These are phyloP conservation scores for Plebejus melissa DNA, from an alignment of 2,888 invertebrate genomes.

Conservation along the genomic window DNA sequence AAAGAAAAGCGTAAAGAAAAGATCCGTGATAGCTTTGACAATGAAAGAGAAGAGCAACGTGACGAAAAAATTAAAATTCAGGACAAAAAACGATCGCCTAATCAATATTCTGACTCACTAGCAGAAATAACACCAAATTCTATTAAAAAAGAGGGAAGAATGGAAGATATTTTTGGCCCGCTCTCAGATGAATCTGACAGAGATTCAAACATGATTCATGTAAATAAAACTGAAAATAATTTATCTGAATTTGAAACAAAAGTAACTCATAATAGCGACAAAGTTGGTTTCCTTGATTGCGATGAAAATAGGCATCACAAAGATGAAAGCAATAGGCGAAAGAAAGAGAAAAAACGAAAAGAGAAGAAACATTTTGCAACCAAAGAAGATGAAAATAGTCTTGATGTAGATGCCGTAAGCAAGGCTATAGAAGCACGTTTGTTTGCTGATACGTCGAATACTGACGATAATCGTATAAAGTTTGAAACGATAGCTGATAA, in stretches of 20 bases:
- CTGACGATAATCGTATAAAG: slow-evolving; percentile 62
- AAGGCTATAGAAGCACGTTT: slow-evolving; percentile 90
- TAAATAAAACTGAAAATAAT: slow-evolving; percentile 41
- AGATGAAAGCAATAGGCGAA: slow-evolving; percentile 78
- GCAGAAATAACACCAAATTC: slow-evolving; percentile 51
- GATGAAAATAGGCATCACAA: slow-evolving; percentile 63
- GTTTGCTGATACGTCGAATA: slow-evolving; percentile 82
- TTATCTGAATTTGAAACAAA: slow-evolving; percentile 51
- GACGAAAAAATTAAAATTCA: slow-evolving; percentile 80
- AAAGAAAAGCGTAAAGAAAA: slow-evolving; percentile 82
- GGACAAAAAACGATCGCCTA: slow-evolving; percentile 72
- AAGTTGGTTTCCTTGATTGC: slow-evolving; percentile 39
- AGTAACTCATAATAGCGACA: slow-evolving; percentile 41
- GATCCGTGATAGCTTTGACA: slow-evolving; percentile 71
- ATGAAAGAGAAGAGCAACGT: slow-evolving; percentile 53
- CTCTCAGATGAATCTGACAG: slow-evolving; percentile 85
- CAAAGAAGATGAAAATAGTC: slow-evolving; percentile 87
- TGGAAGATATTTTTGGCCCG: slow-evolving; percentile 94
- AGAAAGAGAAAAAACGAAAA: slow-evolving; percentile 81
- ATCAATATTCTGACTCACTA: slow-evolving; percentile 48
- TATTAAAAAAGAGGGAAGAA: slow-evolving; percentile 85
- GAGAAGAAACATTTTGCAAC: slow-evolving; percentile 78
- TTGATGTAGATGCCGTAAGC: slow-evolving; percentile 89
- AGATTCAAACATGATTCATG: slow-evolving; percentile 44
- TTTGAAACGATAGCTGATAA: slow-evolving; percentile 50